Percentiles rank a stretch among this genome's conserved stretches.
Evolutionary conservation across 1,140 invertebrate genomes (phyloP).

Genomic region (Eubasilissa regina): DNA sequence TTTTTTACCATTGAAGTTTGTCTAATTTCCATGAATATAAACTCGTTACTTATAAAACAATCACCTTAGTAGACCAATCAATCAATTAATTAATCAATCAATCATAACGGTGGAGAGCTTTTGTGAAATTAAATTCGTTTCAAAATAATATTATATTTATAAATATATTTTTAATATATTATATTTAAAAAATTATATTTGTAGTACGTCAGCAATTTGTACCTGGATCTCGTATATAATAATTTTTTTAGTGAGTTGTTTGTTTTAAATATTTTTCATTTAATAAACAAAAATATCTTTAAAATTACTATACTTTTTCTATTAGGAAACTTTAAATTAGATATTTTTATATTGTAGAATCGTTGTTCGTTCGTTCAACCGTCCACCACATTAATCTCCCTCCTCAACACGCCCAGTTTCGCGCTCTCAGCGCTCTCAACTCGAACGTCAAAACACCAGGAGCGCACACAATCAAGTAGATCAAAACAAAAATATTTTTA

Average conservation of each 20-base stretch:
- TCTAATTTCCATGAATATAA: not conserved
- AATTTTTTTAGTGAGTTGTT: no score
- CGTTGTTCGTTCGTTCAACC: no score
- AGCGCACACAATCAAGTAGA: slow-evolving; percentile 57
- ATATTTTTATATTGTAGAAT: not conserved
- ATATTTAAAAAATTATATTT: no score
- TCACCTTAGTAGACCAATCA: no score
- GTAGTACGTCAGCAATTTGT: no score
- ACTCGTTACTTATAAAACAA: not conserved
- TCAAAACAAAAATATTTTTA: slow-evolving; percentile 36
- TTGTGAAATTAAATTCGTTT: not conserved
- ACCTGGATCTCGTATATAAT: no score
- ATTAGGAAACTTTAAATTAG: no score
- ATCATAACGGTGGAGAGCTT: not conserved
- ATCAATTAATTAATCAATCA: not conserved
- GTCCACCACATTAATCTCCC: slow-evolving; percentile 29
- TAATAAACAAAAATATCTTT: no score
- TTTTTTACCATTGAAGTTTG: not conserved
- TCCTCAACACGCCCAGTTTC: slow-evolving; percentile 21
- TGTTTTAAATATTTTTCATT: no score
- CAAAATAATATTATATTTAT: not conserved
- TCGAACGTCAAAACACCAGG: slow-evolving; percentile 68
- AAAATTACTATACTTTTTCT: no score
- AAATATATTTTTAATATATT: no score
- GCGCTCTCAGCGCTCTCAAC: slow-evolving; percentile 55